Evolutionary conservation across 2,888 invertebrate species (phyloP), one percentile per base, ranked within the genome.

Genomic region (Tanaodytes sp.): DNA sequence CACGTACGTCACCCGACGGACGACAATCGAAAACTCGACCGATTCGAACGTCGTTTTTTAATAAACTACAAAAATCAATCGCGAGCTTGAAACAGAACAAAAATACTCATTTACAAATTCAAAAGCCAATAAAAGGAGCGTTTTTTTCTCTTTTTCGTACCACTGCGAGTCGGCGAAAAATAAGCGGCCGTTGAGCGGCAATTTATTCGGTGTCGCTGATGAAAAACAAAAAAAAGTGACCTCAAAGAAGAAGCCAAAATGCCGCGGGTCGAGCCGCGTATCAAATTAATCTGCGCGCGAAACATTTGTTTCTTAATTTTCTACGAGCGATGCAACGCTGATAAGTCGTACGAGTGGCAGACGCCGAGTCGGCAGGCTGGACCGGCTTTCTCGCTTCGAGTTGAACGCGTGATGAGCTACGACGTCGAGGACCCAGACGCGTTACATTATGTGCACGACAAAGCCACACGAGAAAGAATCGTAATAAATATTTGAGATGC

Each of bases 251-350:
- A 36, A 61, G 63, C 63, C 63, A 61, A 66, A 72, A 69, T 48
- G 55, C 63, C 40, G 54, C 62, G 68, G n/a, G n/a, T n/a, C n/a
- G n/a, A n/a, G n/a, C n/a, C n/a, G n/a, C 62, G 72, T 71, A 73
- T 73, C 72, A 73, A 73, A 73, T 67, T 73, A 73, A 75, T 73
- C 76, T 73, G 55, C 64, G 46, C 63, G 65, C 57, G 70, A 72
- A 72, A n/a, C 75, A 72, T 76, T 67, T 68, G 64, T 72, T 73
- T 75, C 72, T 76, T 73, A 74, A 73, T 70, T 73, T 71, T 65
- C 73, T 70, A 75, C 73, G 68, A 75, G 73, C 67, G 76, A 77
- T 75, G 63, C 75, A 73, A 76, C 76, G 75, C 76, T 76, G 76
- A 77, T 77, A 75, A 75, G 8, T 19, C 33, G 36, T 59, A 42